Evolutionary conservation across 2,113 vertebrate genomes (phyloP), one percentile per base, ranked within the genome.

Genomic region (Proteles cristata): DNA sequence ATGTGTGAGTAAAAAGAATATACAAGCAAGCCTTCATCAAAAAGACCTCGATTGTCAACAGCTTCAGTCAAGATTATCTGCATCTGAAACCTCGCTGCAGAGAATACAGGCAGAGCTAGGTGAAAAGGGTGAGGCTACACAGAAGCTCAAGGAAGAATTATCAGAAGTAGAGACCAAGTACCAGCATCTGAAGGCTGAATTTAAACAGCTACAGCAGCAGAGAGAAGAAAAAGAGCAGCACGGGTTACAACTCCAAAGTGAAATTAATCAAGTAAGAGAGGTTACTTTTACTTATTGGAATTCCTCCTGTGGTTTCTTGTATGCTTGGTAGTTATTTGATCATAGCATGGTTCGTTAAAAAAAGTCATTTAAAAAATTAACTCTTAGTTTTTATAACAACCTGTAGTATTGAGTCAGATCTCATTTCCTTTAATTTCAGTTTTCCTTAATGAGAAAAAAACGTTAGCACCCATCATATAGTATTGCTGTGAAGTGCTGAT

Each of bases 131-230:
- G 99, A 99, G 96, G 99, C 99, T 68, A 98, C 97, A 84, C 97
- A 98, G 28, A 99, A 99, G 95, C 98, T 99, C 90, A 99, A 99
- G 98, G 99, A 98, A 82, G 99, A 99, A 97, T 97, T 99, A 25
- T 97, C 98, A 0, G 99, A 99, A 97, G 98, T 99, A 69, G 99
- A 99, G 98, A 98, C 98, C n/a, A 99, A 99, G 94, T 98, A 99
- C 43, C 99, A 99, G 48, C 99, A 99, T 97, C 98, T 99, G 68
- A 99, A 99, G 97, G 99, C 99, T 0, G 99, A 99, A 94, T 99
- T 99, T 96, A 99, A 99, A 97, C 99, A 99, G 98, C 97, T 99
- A 5, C 99, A 99, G 53, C 99, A 99, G 83, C 99, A 99, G 97
- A 99, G 98, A 86, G 99, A 99, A 90, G 99, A 99, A 92, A 99